Evolutionary conservation across 2,888 invertebrate species (phyloP).

Genomic region (Aphodius granarius): DNA sequence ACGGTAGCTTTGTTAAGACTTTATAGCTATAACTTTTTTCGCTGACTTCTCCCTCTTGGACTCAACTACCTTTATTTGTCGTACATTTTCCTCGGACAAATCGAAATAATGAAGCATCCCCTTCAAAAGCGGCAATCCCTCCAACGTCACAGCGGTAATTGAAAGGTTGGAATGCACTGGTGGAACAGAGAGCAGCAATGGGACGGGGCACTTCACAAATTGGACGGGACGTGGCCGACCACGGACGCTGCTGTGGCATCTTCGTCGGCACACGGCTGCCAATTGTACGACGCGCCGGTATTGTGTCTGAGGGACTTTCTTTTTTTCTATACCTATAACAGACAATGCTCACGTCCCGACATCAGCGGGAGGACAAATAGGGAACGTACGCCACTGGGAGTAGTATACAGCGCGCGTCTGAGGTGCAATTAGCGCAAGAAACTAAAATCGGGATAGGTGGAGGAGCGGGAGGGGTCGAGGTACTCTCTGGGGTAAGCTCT

Average conservation of each 20-base stretch:
- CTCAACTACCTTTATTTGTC: neutral
- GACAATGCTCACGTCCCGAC: neutral
- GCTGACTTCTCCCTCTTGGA: neutral
- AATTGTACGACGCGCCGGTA: neutral
- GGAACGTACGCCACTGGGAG: neutral
- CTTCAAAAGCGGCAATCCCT: neutral
- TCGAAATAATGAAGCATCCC: slow-evolving; percentile 11
- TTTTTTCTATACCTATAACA: neutral
- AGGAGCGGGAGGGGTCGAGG: neutral
- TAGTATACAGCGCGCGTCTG: neutral
- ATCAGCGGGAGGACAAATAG: neutral
- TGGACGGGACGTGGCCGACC: neutral
- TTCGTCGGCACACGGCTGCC: neutral
- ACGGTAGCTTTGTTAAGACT: no score
- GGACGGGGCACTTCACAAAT: slow-evolving; percentile 11
- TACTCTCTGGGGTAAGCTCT: neutral
- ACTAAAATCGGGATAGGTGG: slow-evolving; percentile 17
- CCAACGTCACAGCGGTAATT: neutral
- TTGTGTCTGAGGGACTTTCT: neutral
- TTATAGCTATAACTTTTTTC: no score
- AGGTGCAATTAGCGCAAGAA: slow-evolving; percentile 17
- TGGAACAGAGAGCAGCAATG: neutral
- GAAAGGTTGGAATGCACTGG: neutral
- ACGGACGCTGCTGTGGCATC: neutral
- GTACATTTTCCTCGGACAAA: neutral